These are phyloP conservation scores for Polyploca ridens DNA, from an alignment of 2,888 invertebrate genomes.

Conservation along the genomic window DNA sequence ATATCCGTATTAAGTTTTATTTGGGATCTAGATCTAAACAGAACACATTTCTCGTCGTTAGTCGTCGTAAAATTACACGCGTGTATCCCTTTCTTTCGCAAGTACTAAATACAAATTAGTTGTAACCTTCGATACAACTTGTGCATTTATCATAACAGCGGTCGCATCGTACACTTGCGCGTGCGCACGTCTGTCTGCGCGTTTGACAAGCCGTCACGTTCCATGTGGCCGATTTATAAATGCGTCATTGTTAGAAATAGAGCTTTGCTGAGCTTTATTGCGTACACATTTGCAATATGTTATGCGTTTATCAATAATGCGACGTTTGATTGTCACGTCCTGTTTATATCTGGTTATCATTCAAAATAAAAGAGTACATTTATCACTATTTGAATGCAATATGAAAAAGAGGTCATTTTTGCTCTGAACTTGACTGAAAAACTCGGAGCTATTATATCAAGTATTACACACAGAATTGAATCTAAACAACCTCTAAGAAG, in stretches of 20 bases:
- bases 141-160: conserved; percentile 5
- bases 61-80: neutral
- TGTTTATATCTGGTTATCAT: neutral
- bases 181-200: conserved; percentile 25
- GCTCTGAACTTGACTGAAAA: neutral
- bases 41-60: neutral
- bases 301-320: conserved; percentile 12
- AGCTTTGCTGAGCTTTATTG: conserved; percentile 21
- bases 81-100: neutral
- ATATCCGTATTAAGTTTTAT: neutral
- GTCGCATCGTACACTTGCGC: conserved; percentile 18
- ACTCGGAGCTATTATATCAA: neutral
- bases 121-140: conserved; percentile 5
- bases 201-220: conserved; percentile 37
- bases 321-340: conserved; percentile 11
- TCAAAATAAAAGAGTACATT: neutral
- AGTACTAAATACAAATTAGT: conserved; percentile 3
- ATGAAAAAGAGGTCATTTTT: neutral
- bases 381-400: too few relatives aligned
- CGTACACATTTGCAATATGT: conserved; percentile 18
- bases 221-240: conserved; percentile 31
- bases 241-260: conserved; percentile 33
- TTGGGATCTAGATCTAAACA: neutral
- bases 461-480: too few relatives aligned
- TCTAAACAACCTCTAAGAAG: neutral